A percentile compares a stretch with the other conserved stretches of the same genome.
Conservation (phyloP, 2,888 invertebrate genomes). For the Malthinus flaveolus region DNA sequence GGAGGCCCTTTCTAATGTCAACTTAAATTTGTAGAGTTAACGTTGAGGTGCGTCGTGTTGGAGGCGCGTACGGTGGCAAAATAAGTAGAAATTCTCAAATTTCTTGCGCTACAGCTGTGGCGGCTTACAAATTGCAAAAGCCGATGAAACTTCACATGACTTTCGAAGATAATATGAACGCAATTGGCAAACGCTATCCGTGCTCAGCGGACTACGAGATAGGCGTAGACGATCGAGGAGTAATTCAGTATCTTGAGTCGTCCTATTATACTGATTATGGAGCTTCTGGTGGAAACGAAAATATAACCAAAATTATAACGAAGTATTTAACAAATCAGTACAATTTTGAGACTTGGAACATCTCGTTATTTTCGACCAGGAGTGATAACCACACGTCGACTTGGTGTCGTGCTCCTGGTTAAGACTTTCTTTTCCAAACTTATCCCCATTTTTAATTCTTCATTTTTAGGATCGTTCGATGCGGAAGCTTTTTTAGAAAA, state of each 20-base stretch:
- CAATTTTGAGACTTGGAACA: slow-evolving; percentile 56
- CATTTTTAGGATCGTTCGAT: slow-evolving; percentile 62
- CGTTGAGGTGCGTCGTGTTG: slow-evolving; percentile 70
- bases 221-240: slow-evolving; percentile 64
- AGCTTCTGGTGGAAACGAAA: slow-evolving; percentile 58
- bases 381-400: slow-evolving; percentile 70
- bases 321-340: slow-evolving; percentile 63
- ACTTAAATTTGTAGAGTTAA: slow-evolving; percentile 61
- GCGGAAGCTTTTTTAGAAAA: slow-evolving; percentile 64
- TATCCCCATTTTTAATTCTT: not conserved
- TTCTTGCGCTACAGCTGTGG: slow-evolving; percentile 71
- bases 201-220: slow-evolving; percentile 68
- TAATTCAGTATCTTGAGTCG: slow-evolving; percentile 66
- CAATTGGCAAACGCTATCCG: slow-evolving; percentile 68
- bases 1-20: too few relatives aligned
- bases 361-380: slow-evolving; percentile 55
- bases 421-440: not conserved
- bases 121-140: slow-evolving; percentile 62
- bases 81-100: slow-evolving; percentile 63
- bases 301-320: slow-evolving; percentile 44
- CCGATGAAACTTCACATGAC: slow-evolving; percentile 73
- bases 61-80: slow-evolving; percentile 83
- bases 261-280: slow-evolving; percentile 62
- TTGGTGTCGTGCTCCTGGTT: slow-evolving; percentile 70
- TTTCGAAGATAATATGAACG: slow-evolving; percentile 72